Evolutionary conservation across 2,797 vertebrate species (phyloP), one percentile per base, ranked within the genome.

Genomic region (Pangasius djambal): DNA sequence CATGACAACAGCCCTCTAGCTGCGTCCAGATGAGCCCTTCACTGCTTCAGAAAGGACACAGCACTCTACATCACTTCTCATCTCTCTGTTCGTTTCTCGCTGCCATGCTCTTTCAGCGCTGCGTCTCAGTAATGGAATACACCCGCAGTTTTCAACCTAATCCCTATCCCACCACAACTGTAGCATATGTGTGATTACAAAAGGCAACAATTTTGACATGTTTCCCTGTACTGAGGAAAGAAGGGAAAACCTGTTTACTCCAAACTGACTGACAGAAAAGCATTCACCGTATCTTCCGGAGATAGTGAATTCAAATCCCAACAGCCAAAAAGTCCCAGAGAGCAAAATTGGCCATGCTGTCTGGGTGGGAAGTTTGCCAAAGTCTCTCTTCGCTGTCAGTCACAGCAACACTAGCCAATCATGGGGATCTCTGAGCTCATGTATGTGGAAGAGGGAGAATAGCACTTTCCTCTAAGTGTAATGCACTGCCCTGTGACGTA

Each of bases 1-100:
- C 89, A 88, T 86, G 83, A 90, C 72, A 65, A 86, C 86, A 89
- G 40, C 74, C 78, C 91, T 88, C 77, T 77, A 44, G 83, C 82
- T 82, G 52, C 31, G 79, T 88, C 70, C 83, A 87, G 85, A 87
- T 78, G 85, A 87, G 61, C 65, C 75, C 82, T 81, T 83, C 44
- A 79, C 50, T 88, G 82, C 69, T 59, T 86, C 59, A 69, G 55
- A 74, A 91, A 90, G 57, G 74, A 77, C 61, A 86, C 55, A 78
- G 37, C 31, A 82, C 86, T 67, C 44, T 69, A 40, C 40, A 78
- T 28, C 0, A 52, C 75, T 67, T 72, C 40, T 86, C 72, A 70
- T 65, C 65, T 63, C 22, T 75, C 77, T 57, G 15, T 9, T 6
- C 52, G 3, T 85, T 70, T 75, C 16, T 57, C 63, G 8, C 50